Percentiles rank a stretch among this genome's conserved stretches.
These are phyloP conservation scores for Aphelenchoides fujianensis DNA, from an alignment of 1,140 invertebrate species.

Conservation along the genomic window DNA sequence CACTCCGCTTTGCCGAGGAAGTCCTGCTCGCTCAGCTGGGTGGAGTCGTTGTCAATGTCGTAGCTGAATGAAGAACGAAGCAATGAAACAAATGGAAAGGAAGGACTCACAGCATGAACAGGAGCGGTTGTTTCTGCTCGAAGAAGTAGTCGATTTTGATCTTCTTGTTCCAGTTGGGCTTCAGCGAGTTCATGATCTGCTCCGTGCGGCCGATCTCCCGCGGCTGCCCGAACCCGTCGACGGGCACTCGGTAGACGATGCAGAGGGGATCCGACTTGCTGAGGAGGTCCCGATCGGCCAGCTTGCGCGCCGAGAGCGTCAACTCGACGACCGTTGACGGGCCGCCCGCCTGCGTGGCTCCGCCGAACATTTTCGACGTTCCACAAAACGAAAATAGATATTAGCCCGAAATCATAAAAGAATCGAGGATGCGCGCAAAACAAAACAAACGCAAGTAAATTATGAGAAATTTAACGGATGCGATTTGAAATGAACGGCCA, in stretches of 20 bases:
- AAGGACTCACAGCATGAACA: slow-evolving; percentile 64
- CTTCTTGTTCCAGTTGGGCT: slow-evolving; percentile 67
- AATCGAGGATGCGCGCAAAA: no score
- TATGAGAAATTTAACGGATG: no score
- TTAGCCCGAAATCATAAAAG: no score
- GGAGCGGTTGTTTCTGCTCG: slow-evolving; percentile 66
- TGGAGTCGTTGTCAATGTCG: slow-evolving; percentile 63
- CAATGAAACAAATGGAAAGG: slow-evolving; percentile 23
- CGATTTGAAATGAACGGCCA: no score
- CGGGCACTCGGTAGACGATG: slow-evolving; percentile 38
- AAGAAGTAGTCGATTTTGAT: slow-evolving; percentile 67
- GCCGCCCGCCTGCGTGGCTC: no score
- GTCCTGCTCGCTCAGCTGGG: slow-evolving; percentile 64
- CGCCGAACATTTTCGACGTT: no score
- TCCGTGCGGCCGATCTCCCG: slow-evolving; percentile 66
- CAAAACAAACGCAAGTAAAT: no score
- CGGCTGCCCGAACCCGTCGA: neutral
- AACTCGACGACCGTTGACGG: neutral
- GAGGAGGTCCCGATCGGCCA: slow-evolving; percentile 50
- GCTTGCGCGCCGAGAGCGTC: slow-evolving; percentile 26
- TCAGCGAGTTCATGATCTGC: slow-evolving; percentile 66
- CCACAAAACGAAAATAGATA: no score
- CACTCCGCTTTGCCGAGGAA: slow-evolving; percentile 66
- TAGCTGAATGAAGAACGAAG: slow-evolving; percentile 62
- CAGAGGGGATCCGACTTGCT: slow-evolving; percentile 57